Evolutionary conservation across 2,888 invertebrate genomes (phyloP), one percentile per base, ranked within the genome.

Genomic region (Quadroppia sp.): DNA sequence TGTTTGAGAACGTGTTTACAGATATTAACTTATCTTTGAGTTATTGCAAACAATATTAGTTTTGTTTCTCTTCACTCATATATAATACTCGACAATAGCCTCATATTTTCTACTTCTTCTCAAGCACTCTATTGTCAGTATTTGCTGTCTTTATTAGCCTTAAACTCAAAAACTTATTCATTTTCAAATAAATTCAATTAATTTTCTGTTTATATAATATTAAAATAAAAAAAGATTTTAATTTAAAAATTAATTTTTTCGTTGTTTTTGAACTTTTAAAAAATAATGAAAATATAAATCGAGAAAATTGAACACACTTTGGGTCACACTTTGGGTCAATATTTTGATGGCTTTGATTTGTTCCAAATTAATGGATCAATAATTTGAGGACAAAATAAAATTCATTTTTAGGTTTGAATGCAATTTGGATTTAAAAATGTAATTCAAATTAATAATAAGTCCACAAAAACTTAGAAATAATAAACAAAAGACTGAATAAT

Each of bases 1-100:
- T 61, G 32, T 61, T n/a, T 61, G 61, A 17, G n/a, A 61, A n/a
- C 61, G 61, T 61, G 61, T 61, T 61, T 61, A 61, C 61, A 61
- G 30, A 61, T 61, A 61, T 61, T 32, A 61, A 61, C n/a, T 32
- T 17, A 30, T 61, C 15, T 30, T 32, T 32, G 61, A 30, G 17
- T 61, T 61, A 28, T 59, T 28, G 17, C 61, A 61, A 32, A 61
- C 61, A 61, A 59, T 61, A 32, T 61, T 32, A 32, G 61, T 61
- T 61, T 28, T n/a, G 32, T 4, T 32, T 61, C 32, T 15, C 11
- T 53, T 23, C 53, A 13, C 23, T 53, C 2, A 9, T 45, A 9
- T 45, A 45, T 45, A 15, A 45, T 45, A 15, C 15, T 15, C 15
- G 11, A 45, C 45, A 45, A 17, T 45, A 45, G 15, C 6, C 45